phyloP scores from a whole-genome alignment of 2,888 invertebrate species.

The Brachylomia viminalis region DNA sequence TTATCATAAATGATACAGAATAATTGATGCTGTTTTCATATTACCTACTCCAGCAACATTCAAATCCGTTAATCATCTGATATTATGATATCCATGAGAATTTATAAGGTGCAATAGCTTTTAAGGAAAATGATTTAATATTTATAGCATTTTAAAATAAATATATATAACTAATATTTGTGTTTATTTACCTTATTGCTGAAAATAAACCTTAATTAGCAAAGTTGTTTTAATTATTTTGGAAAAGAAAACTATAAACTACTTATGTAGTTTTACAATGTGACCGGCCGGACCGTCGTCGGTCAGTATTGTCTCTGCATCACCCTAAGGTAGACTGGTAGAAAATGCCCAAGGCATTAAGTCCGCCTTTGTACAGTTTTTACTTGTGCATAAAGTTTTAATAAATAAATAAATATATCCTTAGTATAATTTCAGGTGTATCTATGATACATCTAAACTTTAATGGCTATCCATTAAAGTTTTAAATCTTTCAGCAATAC shows the following conservation, averaged over 20 bases:
- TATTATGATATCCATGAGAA: not conserved
- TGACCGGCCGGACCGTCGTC: no score
- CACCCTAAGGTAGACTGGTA: no score
- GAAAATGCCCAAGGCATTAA: no score
- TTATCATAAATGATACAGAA: not conserved
- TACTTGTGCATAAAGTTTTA: no score
- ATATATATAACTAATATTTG: not conserved
- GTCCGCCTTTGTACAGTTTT: no score
- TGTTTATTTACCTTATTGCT: slow-evolving; percentile 34
- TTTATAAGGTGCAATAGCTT: not conserved
- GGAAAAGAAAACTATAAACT: slow-evolving; percentile 1
- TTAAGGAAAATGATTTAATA: slow-evolving; percentile 3
- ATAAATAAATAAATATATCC: no score
- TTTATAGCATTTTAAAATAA: not conserved
- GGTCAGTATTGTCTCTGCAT: no score
- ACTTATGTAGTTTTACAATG: not conserved
- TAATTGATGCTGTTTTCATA: not conserved
- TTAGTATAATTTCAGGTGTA: not conserved
- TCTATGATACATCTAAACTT: no score
- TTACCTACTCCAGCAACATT: no score
- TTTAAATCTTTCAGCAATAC: no score
- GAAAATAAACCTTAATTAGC: slow-evolving; percentile 20
- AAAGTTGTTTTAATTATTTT: slow-evolving; percentile 1
- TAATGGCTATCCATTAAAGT: no score
- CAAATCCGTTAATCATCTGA: not conserved